Conservation (phyloP, 2,113 vertebrate genomes). For the Coregonus clupeaformis region DNA sequence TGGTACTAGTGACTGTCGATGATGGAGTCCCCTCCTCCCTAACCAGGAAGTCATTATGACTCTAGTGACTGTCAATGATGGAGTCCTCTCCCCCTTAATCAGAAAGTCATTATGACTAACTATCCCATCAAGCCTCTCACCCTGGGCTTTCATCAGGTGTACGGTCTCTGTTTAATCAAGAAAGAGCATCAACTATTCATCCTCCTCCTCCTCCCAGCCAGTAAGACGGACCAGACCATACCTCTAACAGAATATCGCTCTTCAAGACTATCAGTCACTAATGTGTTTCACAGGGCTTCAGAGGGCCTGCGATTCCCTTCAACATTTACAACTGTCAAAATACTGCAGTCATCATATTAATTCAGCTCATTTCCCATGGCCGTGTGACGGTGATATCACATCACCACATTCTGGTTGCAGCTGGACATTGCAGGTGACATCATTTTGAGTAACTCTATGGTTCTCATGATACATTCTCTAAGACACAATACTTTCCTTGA, state of each 20-base stretch:
- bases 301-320: conserved; percentile 35
- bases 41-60: conserved; percentile 35
- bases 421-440: conserved; percentile 45
- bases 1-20: conserved; percentile 37
- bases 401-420: conserved; percentile 34
- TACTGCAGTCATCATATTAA: conserved; percentile 28
- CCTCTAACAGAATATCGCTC: conserved; percentile 12
- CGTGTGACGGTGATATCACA: not conserved
- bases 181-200: not conserved
- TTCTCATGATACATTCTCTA: no score
- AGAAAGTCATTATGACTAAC: conserved; percentile 24
- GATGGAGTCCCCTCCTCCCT: not conserved
- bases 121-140: conserved; percentile 52
- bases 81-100: not conserved
- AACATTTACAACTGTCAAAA: conserved; percentile 29
- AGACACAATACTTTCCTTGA: no score
- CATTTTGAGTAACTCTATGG: not conserved
- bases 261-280: conserved; percentile 63
- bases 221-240: not conserved
- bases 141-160: conserved; percentile 37
- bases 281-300: conserved; percentile 61
- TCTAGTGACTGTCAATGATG: conserved; percentile 39
- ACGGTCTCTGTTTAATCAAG: conserved; percentile 22
- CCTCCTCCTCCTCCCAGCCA: no score
- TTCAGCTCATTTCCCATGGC: conserved; percentile 23